Evolutionary conservation across 2,797 vertebrate species (phyloP).

Genomic region (Micropoecilia bifurca): DNA sequence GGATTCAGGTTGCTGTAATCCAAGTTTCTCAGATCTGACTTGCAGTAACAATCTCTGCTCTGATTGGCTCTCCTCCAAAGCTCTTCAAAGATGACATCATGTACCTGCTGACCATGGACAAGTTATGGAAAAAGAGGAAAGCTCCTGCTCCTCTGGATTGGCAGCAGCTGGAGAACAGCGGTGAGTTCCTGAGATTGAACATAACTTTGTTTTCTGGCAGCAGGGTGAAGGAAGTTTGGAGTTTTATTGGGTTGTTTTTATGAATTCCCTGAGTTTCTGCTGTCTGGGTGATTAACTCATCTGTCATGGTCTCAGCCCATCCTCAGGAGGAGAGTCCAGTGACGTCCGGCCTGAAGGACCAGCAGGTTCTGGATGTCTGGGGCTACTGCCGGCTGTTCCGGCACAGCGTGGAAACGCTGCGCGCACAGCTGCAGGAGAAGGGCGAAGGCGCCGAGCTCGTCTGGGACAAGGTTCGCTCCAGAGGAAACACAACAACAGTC

Average conservation of each 20-base stretch:
- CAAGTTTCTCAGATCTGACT: not conserved
- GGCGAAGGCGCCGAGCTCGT: conserved; percentile 91
- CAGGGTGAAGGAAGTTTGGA: not conserved
- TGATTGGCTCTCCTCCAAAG: conserved; percentile 69
- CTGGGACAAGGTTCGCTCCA: conserved; percentile 92
- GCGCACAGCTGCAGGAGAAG: conserved; percentile 87
- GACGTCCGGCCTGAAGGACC: conserved; percentile 88
- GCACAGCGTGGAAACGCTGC: conserved; percentile 90
- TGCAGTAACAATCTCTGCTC: not conserved
- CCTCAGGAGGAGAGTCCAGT: conserved; percentile 80
- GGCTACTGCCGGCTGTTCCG: conserved; percentile 90
- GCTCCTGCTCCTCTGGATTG: conserved; percentile 94
- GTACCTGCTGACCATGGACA: conserved; percentile 98
- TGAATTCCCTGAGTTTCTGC: not conserved
- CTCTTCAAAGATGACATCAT: conserved; percentile 98
- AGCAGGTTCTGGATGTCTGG: conserved; percentile 91
- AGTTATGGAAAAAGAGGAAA: conserved; percentile 98
- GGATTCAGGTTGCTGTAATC: not conserved
- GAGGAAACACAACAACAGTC: not conserved
- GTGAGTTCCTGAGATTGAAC: conserved; percentile 66
- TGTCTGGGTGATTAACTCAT: not conserved
- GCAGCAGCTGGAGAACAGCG: conserved; percentile 87
- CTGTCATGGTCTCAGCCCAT: conserved; percentile 52
- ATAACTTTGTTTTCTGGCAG: not conserved
- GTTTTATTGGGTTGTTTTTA: not conserved